phyloP scores from a whole-genome alignment of 2,888 invertebrate species.

The Troilus luridus region DNA sequence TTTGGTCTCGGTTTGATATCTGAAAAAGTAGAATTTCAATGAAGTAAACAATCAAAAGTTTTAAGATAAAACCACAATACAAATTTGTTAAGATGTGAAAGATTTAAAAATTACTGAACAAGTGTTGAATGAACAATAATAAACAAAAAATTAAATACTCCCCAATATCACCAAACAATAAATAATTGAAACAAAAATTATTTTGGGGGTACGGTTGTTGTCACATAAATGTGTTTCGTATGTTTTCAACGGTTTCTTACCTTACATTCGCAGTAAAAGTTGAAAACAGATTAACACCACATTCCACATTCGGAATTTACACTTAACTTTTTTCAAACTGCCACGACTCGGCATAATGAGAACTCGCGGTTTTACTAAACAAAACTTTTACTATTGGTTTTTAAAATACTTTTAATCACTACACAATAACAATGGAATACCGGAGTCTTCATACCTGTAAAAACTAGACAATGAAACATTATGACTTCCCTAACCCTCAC shows the following conservation, averaged over 20 bases:
- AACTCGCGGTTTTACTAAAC: conserved; percentile 64
- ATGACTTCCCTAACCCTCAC: conserved; percentile 65
- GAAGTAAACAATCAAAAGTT: neutral
- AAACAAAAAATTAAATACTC: conserved; percentile 45
- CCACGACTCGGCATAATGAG: conserved; percentile 63
- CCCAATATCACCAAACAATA: conserved; percentile 57
- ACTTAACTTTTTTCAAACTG: conserved; percentile 61
- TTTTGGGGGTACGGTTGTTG: conserved; percentile 53
- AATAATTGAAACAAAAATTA: conserved; percentile 33
- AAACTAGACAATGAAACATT: conserved; percentile 65
- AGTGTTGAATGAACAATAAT: neutral
- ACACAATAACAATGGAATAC: conserved; percentile 64
- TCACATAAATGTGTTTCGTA: conserved; percentile 56
- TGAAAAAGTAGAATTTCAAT: conserved; percentile 50
- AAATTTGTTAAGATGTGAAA: conserved; percentile 4
- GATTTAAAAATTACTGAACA: neutral
- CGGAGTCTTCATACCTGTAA: conserved; percentile 65
- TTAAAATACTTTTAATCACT: conserved; percentile 63
- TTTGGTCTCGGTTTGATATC: conserved; percentile 56
- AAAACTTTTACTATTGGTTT: conserved; percentile 62
- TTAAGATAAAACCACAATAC: neutral
- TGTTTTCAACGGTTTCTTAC: conserved; percentile 65
- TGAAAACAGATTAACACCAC: conserved; percentile 65
- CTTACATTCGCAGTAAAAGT: conserved; percentile 65
- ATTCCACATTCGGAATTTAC: conserved; percentile 64